Evolutionary conservation across 2,888 invertebrate species (phyloP).

Genomic region (Drosophila merina): DNA sequence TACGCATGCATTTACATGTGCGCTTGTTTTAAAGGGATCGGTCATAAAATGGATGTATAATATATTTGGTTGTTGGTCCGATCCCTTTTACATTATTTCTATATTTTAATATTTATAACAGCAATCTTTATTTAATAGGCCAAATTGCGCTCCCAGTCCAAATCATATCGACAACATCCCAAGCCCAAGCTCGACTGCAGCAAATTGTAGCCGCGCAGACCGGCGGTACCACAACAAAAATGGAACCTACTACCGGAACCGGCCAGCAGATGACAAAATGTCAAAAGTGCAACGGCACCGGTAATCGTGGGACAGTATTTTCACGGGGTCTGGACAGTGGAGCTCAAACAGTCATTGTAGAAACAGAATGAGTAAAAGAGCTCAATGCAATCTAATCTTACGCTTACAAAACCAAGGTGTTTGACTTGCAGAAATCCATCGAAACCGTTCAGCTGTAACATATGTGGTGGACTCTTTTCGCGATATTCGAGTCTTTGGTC

Average conservation of each 20-base stretch:
- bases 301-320: constrained; percentile 84
- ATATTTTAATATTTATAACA: too few relatives aligned
- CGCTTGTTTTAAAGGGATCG: too few relatives aligned
- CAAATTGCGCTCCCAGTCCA: constrained; percentile 84
- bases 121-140: constrained; percentile 60
- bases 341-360: constrained; percentile 73
- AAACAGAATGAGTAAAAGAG: constrained; percentile 84
- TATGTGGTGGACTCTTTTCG: constrained; percentile 92
- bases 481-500: constrained; percentile 94
- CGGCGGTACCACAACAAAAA: constrained; percentile 64
- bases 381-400: constrained; percentile 13
- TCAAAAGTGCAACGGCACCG: constrained; percentile 94
- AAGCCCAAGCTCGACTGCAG: constrained; percentile 74
- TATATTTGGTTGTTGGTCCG: too few relatives aligned
- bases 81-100: too few relatives aligned
- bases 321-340: constrained; percentile 38
- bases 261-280: constrained; percentile 92
- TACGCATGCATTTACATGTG: too few relatives aligned
- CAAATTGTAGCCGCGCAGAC: constrained; percentile 75
- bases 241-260: constrained; percentile 67
- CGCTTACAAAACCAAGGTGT: constrained; percentile 43
- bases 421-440: constrained; percentile 85
- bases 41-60: too few relatives aligned
- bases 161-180: constrained; percentile 78
- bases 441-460: constrained; percentile 94